Evolutionary conservation across 1,140 invertebrate genomes (phyloP).

Genomic region (Monomorium pharaonis): DNA sequence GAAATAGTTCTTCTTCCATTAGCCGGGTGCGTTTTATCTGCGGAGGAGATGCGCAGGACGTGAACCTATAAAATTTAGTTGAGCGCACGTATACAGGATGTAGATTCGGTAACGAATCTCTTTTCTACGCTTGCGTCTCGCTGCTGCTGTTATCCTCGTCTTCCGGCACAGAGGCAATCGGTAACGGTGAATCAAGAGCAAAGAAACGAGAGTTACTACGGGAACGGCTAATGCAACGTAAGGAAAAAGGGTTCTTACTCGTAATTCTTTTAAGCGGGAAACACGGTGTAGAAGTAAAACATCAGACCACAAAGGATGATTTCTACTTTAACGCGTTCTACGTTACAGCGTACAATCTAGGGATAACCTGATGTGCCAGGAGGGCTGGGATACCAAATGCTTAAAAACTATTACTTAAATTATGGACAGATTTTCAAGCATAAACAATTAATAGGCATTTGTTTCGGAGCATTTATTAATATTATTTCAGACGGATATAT

Average conservation of each 20-base stretch:
- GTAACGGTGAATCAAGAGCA: neutral
- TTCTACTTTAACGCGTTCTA: neutral
- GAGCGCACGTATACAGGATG: neutral
- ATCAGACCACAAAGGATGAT: neutral
- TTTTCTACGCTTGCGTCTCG: neutral
- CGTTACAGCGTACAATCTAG: neutral
- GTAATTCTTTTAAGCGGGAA: constrained; percentile 20
- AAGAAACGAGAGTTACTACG: neutral
- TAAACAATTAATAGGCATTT: constrained; percentile 9
- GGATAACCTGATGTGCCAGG: neutral
- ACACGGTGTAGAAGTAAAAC: constrained; percentile 10
- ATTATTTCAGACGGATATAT: neutral
- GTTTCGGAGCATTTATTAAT: neutral
- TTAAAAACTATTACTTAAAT: constrained; percentile 3
- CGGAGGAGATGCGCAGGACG: neutral
- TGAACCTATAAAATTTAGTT: neutral
- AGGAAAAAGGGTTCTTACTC: neutral
- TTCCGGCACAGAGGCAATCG: neutral
- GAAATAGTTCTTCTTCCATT: constrained; percentile 33
- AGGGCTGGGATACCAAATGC: neutral
- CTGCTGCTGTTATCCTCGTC: neutral
- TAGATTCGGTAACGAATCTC: neutral
- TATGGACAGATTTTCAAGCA: neutral
- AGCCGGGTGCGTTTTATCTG: constrained; percentile 7
- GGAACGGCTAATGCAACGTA: neutral